phyloP scores from a whole-genome alignment of 2,113 vertebrate species.

The Anolis sagrei region DNA sequence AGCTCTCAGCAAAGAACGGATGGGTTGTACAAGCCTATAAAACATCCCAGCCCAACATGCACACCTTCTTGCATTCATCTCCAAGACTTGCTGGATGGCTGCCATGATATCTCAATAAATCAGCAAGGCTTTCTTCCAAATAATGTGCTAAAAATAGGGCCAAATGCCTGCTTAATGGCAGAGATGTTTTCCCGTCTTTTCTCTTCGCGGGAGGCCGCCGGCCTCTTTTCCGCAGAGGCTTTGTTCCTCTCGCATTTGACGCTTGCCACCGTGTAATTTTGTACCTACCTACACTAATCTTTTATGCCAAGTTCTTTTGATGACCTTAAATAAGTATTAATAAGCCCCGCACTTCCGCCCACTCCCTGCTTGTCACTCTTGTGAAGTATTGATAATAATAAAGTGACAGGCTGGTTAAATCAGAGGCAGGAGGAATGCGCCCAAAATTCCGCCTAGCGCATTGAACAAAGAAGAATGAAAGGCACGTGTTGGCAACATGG shows the following conservation, averaged over 20 bases:
- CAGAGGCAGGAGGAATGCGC: background rate
- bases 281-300: constrained; percentile 23
- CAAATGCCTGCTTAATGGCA: background rate
- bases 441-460: background rate
- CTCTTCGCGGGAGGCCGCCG: background rate
- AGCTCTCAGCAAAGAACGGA: background rate
- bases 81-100: background rate
- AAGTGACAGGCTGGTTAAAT: constrained; percentile 9
- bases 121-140: background rate
- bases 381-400: constrained; percentile 26
- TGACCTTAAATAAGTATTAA: constrained; percentile 26
- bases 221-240: background rate
- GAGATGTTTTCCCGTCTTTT: background rate
- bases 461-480: background rate
- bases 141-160: background rate
- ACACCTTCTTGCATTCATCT: background rate
- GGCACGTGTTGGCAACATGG: background rate
- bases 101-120: background rate
- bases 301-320: constrained; percentile 26
- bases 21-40: background rate
- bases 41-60: background rate
- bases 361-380: background rate
- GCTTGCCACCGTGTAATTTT: background rate
- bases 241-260: background rate
- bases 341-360: constrained; percentile 17